Evolutionary conservation across 2,113 vertebrate species (phyloP).

Genomic region (Ibidorhyncha struthersii): DNA sequence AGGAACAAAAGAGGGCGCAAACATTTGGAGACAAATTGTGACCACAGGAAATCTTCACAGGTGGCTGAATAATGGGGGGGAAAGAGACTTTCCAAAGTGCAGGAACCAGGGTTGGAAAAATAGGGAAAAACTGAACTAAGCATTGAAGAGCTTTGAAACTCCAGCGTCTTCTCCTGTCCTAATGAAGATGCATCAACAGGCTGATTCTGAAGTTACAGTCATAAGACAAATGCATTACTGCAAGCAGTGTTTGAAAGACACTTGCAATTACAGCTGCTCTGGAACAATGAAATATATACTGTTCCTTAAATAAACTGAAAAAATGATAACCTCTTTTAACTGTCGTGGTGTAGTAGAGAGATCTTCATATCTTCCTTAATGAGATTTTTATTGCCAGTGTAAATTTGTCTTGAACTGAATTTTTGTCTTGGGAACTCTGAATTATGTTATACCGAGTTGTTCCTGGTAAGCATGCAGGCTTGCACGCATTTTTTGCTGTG

Average conservation of each 20-base stretch:
- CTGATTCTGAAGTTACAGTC: not conserved
- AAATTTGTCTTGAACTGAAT: constrained; percentile 77
- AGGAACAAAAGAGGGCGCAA: not conserved
- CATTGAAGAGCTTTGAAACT: not conserved
- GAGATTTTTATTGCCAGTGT: constrained; percentile 75
- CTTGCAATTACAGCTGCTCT: constrained; percentile 57
- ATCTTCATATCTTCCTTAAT: constrained; percentile 76
- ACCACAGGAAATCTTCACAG: not conserved
- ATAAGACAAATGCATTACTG: constrained; percentile 19
- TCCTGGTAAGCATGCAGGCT: constrained; percentile 63
- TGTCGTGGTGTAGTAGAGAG: constrained; percentile 52
- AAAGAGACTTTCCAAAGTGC: not conserved
- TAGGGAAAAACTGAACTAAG: not conserved
- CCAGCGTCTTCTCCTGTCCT: not conserved
- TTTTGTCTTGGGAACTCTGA: constrained; percentile 79
- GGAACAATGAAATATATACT: constrained; percentile 68
- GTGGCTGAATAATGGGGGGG: not conserved
- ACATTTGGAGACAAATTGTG: not conserved
- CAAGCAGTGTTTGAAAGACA: constrained; percentile 42
- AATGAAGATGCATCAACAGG: constrained; percentile 29
- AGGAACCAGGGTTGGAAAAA: not conserved
- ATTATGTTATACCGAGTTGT: constrained; percentile 74
- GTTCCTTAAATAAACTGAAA: constrained; percentile 72
- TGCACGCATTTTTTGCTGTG: constrained; percentile 71
- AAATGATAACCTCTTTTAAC: constrained; percentile 69